Conservation (phyloP, 2,797 vertebrate genomes). For the Numenius phaeopus region DNA sequence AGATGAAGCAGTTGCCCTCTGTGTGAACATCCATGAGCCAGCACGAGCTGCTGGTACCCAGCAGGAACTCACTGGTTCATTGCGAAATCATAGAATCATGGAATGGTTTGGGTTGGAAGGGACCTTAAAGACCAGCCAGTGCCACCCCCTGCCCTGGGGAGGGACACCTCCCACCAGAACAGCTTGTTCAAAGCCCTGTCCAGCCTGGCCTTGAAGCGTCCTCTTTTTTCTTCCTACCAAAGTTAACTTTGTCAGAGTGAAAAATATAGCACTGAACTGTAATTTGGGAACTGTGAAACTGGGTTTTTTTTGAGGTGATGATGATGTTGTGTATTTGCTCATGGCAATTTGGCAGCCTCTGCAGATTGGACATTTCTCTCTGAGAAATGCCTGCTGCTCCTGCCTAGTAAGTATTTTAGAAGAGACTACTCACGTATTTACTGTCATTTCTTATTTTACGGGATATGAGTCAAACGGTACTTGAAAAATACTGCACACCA, state of each 20-base stretch:
- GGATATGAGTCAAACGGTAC: slow-evolving; percentile 19
- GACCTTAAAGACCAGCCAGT: too few relatives aligned
- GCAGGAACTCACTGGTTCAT: neutral
- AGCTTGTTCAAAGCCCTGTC: too few relatives aligned
- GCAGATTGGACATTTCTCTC: slow-evolving; percentile 4
- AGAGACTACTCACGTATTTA: slow-evolving; percentile 41
- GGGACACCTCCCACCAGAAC: too few relatives aligned
- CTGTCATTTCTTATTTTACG: slow-evolving; percentile 26
- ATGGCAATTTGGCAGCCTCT: slow-evolving; percentile 1
- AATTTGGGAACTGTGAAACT: neutral
- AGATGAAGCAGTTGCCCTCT: neutral
- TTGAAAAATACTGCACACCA: slow-evolving; percentile 23
- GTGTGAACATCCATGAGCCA: neutral
- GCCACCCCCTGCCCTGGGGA: too few relatives aligned
- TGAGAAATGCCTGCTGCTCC: slow-evolving; percentile 41
- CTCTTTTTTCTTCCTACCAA: neutral
- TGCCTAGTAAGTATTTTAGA: slow-evolving; percentile 19
- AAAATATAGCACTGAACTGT: neutral
- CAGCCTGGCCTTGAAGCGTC: neutral
- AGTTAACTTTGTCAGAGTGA: neutral
- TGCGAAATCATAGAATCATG: neutral
- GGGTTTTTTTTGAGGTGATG: neutral
- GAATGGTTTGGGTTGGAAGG: too few relatives aligned
- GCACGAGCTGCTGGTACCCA: neutral
- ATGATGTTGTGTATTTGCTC: neutral